These are phyloP conservation scores for Ophiothrix spiculata DNA, from an alignment of 35 echinoderm and acorn worm species.

Conservation along the genomic window DNA sequence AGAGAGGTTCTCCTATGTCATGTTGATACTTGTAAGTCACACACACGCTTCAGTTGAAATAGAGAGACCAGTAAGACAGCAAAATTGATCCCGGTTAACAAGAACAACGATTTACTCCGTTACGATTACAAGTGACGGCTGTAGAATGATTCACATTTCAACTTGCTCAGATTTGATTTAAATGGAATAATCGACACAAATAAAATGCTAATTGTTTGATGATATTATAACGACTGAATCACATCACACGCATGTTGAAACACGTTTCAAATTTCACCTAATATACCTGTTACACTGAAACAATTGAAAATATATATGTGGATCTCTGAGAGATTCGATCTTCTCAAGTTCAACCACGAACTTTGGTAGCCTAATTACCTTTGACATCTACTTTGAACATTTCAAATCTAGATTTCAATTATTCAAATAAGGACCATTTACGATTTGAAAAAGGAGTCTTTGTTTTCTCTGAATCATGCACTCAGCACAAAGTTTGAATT, in stretches of 20 bases:
- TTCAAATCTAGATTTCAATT: not conserved
- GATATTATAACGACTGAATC: not conserved
- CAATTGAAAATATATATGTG: not conserved
- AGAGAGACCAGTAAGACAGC: not conserved
- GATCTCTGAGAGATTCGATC: not conserved
- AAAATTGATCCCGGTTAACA: not conserved
- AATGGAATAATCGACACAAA: not conserved
- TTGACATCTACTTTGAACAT: not conserved
- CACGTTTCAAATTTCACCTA: not conserved
- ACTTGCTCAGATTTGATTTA: not conserved
- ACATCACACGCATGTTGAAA: constrained; percentile 12
- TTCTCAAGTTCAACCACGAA: not conserved
- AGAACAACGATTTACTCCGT: not conserved
- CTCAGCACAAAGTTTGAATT: no score
- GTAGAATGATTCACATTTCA: constrained; percentile 3
- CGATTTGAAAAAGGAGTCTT: no score
- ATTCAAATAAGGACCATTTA: not conserved
- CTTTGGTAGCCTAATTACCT: not conserved
- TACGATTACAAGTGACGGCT: constrained; percentile 3
- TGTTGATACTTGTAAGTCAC: constrained; percentile 10
- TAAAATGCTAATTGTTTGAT: constrained; percentile 16
- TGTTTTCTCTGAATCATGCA: no score
- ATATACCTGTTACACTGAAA: not conserved
- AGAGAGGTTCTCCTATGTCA: not conserved
- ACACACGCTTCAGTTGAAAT: not conserved